These are phyloP conservation scores for Xenus cinereus DNA, from an alignment of 2,113 vertebrate species.

Conservation along the genomic window DNA sequence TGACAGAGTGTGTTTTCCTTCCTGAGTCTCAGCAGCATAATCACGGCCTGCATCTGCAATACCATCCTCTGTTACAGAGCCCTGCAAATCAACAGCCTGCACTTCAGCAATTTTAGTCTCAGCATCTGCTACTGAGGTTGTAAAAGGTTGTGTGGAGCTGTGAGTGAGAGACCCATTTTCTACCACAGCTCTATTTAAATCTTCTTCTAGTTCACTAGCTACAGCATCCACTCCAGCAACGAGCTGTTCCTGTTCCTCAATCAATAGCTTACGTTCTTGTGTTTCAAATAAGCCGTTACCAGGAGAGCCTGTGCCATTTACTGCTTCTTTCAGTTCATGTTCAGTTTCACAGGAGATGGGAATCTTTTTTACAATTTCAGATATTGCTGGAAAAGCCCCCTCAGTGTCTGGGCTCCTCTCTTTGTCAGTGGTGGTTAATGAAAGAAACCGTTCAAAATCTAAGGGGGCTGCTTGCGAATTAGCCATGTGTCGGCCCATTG, in stretches of 20 bases:
- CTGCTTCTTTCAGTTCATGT: neutral
- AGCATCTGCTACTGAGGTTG: neutral
- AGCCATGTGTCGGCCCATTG: constrained; percentile 63
- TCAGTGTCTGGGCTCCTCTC: constrained; percentile 48
- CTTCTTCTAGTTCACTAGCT: neutral
- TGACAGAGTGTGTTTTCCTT: neutral
- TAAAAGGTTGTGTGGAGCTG: neutral
- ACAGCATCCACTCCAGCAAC: neutral
- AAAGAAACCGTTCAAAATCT: constrained; percentile 66
- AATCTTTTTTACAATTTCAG: constrained; percentile 29
- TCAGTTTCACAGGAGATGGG: neutral
- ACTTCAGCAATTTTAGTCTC: constrained; percentile 25
- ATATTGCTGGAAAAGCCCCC: neutral
- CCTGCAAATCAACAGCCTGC: constrained; percentile 25
- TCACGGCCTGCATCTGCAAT: neutral
- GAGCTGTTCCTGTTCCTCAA: neutral
- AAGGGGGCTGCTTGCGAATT: constrained; percentile 56
- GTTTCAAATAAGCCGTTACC: constrained; percentile 70
- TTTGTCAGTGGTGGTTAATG: constrained; percentile 35
- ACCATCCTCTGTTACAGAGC: neutral
- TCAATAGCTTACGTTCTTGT: constrained; percentile 72
- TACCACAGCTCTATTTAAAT: neutral
- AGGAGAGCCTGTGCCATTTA: constrained; percentile 24
- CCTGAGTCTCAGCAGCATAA: constrained; percentile 23
- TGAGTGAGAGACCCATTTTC: neutral